phyloP scores from a whole-genome alignment of 2,113 vertebrate genomes.

The Agelaius phoeniceus region DNA sequence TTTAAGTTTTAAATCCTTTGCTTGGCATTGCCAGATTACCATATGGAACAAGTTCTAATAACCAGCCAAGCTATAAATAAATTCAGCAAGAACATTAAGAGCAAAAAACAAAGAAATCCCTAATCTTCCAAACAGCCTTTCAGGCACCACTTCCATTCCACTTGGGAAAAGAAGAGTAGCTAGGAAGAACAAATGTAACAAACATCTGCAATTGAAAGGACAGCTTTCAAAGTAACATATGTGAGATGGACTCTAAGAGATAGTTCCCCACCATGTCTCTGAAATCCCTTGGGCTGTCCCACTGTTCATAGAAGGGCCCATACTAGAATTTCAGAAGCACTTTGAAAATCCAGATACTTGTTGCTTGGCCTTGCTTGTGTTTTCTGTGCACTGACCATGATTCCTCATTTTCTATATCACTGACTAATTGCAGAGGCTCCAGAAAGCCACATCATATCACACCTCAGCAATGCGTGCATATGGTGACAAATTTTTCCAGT shows the following conservation, averaged over 20 bases:
- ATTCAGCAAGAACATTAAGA: conserved; percentile 48
- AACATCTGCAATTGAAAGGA: background rate
- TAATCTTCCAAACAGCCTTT: conserved; percentile 14
- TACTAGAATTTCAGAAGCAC: background rate
- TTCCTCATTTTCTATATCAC: background rate
- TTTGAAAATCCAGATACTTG: background rate
- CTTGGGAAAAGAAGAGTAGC: background rate
- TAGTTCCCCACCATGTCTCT: background rate
- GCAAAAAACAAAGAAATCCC: conserved; percentile 30
- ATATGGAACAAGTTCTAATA: conserved; percentile 67
- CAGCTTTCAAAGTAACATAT: background rate
- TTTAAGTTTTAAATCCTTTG: conserved; percentile 31
- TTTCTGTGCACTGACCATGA: background rate
- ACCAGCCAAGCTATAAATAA: conserved; percentile 66
- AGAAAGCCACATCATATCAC: background rate
- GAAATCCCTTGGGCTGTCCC: background rate
- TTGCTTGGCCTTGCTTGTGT: background rate
- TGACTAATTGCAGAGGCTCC: background rate
- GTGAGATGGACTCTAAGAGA: background rate
- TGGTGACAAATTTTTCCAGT: background rate
- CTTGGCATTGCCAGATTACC: conserved; percentile 61
- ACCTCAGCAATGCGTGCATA: background rate
- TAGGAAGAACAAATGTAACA: background rate
- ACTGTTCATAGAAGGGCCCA: accelerated
- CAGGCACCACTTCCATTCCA: conserved; percentile 19